A percentile compares a stretch with the other conserved stretches of the same genome.
phyloP scores from a whole-genome alignment of 37 sponge, comb jelly and placozoan species.

The Beroe ovata region DNA sequence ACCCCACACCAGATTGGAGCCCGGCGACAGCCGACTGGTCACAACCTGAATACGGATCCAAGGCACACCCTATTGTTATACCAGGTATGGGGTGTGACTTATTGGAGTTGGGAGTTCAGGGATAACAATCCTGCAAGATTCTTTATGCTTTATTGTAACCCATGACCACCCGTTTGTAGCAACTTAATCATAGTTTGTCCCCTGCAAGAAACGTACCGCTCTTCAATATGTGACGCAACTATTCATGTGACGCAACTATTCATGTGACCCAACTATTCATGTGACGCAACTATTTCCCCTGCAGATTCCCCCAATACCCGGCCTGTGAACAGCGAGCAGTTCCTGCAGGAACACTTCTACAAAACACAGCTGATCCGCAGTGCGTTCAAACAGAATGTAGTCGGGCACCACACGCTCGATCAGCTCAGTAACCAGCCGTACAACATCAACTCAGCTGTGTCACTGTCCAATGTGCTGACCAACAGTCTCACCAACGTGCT shows the following conservation, averaged over 20 bases:
- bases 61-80: constrained; percentile 57
- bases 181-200: too few species aligned
- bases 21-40: constrained; percentile 41
- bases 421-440: not conserved
- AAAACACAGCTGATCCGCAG: constrained; percentile 32
- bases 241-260: too few species aligned
- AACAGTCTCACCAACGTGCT: constrained; percentile 35
- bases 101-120: too few species aligned
- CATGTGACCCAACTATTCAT: too few species aligned
- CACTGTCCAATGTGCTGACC: not conserved
- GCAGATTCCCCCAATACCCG: constrained; percentile 49
- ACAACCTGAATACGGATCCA: constrained; percentile 40
- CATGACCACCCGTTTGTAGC: too few species aligned
- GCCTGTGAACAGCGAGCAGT: constrained; percentile 40
- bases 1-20: constrained; percentile 63
- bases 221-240: too few species aligned
- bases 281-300: not conserved
- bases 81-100: too few species aligned
- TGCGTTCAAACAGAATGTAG: not conserved
- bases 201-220: too few species aligned
- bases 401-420: not conserved
- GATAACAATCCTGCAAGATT: too few species aligned
- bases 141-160: too few species aligned
- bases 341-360: constrained; percentile 58
- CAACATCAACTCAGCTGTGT: constrained; percentile 5